Evolutionary conservation across 2,797 vertebrate genomes (phyloP).

Genomic region (Hemibagrus guttatus): DNA sequence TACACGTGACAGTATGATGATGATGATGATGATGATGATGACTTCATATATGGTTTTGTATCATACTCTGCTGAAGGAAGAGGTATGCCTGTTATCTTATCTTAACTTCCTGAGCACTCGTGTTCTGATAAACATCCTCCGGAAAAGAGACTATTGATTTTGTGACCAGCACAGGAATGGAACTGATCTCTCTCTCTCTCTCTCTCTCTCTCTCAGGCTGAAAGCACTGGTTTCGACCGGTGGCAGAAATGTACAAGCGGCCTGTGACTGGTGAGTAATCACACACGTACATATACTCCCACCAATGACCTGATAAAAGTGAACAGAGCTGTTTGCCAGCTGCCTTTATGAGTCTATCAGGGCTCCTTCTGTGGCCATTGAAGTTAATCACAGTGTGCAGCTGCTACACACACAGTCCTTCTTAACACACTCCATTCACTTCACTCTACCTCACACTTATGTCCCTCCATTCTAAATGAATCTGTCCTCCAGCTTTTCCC

Average conservation of each 20-base stretch:
- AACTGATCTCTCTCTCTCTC: slow-evolving; percentile 57
- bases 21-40: neutral
- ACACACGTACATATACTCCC: neutral
- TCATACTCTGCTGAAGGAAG: slow-evolving; percentile 13
- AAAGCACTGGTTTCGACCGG: slow-evolving; percentile 96
- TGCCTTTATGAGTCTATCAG: slow-evolving; percentile 28
- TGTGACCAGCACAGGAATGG: slow-evolving; percentile 58
- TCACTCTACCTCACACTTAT: neutral
- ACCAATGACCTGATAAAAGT: neutral
- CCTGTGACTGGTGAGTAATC: slow-evolving; percentile 94
- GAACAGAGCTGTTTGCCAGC: slow-evolving; percentile 5
- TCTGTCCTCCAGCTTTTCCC: neutral
- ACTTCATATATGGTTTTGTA: neutral
- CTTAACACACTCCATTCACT: neutral
- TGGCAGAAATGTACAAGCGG: slow-evolving; percentile 94
- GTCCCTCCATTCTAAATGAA: neutral
- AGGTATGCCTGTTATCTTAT: slow-evolving; percentile 39
- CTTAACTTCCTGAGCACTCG: slow-evolving; percentile 51
- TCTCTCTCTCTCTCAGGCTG: slow-evolving; percentile 74
- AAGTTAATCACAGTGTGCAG: slow-evolving; percentile 22
- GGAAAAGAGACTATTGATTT: slow-evolving; percentile 71
- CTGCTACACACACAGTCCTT: neutral
- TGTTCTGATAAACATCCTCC: slow-evolving; percentile 63
- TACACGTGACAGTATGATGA: neutral
- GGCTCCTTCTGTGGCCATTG: slow-evolving; percentile 3